Conservation (phyloP, 1,140 invertebrate species). For the Charaxes varanes region DNA sequence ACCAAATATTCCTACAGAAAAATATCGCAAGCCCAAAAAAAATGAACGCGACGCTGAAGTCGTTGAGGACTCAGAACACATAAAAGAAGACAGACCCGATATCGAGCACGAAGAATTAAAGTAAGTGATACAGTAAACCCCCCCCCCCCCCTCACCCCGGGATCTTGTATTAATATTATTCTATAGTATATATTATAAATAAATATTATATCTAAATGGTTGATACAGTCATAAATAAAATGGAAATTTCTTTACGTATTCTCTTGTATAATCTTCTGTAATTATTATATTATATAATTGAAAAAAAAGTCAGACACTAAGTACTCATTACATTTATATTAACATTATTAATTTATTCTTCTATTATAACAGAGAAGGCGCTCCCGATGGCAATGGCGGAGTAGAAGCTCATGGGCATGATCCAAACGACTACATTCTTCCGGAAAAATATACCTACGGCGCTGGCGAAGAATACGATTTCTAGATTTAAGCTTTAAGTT, state of each 20-base stretch:
- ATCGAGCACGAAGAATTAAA: slow-evolving; percentile 41
- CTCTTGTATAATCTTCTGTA: too few relatives aligned
- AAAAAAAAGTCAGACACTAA: too few relatives aligned
- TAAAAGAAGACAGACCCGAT: slow-evolving; percentile 22
- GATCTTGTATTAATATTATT: too few relatives aligned
- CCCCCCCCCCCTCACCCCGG: too few relatives aligned
- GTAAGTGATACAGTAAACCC: slow-evolving; percentile 28
- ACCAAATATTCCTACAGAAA: slow-evolving; percentile 11
- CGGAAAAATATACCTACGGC: slow-evolving; percentile 62
- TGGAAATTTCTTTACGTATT: too few relatives aligned
- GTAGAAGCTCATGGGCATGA: slow-evolving; percentile 61
- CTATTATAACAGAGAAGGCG: slow-evolving; percentile 39
- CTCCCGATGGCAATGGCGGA: slow-evolving; percentile 54
- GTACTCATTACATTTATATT: slow-evolving; percentile 1
- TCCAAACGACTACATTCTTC: slow-evolving; percentile 55
- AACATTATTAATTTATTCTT: slow-evolving; percentile 13
- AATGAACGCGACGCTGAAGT: slow-evolving; percentile 30
- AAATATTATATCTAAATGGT: too few relatives aligned
- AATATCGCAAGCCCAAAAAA: slow-evolving; percentile 8
- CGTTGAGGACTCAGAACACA: slow-evolving; percentile 23
- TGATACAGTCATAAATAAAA: too few relatives aligned
- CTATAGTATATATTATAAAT: too few relatives aligned
- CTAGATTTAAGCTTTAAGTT: slow-evolving; percentile 20
- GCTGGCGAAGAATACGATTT: slow-evolving; percentile 58
- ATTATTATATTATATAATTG: too few relatives aligned